Evolutionary conservation across 2,113 vertebrate species (phyloP).

Genomic region (Megatriorchis doriae): DNA sequence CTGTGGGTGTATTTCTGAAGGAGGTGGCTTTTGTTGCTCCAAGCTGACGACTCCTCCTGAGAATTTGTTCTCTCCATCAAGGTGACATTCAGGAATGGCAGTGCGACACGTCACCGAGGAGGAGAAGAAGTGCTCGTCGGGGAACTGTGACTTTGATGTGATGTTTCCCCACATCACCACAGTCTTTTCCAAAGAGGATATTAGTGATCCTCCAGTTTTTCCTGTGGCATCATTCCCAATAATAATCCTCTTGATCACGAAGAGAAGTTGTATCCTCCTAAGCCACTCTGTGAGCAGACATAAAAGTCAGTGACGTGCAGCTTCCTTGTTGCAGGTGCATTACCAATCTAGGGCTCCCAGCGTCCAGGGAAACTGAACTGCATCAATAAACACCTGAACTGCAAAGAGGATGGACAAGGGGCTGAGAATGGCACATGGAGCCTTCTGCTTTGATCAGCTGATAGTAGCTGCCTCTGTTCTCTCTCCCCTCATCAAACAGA

Average conservation of each 20-base stretch:
- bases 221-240: background rate
- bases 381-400: background rate
- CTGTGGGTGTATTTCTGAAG: slow-evolving; percentile 21
- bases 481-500: background rate
- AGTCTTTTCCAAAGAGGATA: background rate
- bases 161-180: background rate
- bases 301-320: background rate
- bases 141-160: background rate
- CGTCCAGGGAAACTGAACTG: background rate
- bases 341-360: background rate
- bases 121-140: background rate
- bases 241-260: background rate
- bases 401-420: background rate
- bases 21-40: slow-evolving; percentile 20
- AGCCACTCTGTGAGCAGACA: background rate
- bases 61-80: background rate
- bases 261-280: background rate
- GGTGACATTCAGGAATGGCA: slow-evolving; percentile 25
- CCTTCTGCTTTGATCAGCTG: background rate
- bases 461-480: background rate
- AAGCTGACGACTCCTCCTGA: background rate
- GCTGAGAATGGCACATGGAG: background rate
- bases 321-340: background rate
- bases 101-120: background rate
- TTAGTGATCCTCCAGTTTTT: background rate